These are phyloP conservation scores for Hassar affinis DNA, from an alignment of 2,113 vertebrate genomes.

Conservation along the genomic window DNA sequence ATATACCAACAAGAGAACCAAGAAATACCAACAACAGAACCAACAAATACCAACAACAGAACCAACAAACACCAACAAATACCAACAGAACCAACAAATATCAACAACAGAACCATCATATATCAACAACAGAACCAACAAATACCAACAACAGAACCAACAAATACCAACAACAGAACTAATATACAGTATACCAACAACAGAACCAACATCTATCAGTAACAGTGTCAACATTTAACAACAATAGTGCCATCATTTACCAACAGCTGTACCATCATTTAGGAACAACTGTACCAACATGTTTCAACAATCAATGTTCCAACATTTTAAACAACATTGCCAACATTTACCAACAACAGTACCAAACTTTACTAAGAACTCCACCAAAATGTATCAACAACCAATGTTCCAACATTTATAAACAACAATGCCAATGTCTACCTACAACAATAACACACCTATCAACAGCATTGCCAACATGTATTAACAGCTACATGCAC, in stretches of 20 bases:
- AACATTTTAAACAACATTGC: not conserved
- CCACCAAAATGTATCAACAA: too few relatives aligned
- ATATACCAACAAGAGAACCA: not conserved
- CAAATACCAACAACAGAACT: too few relatives aligned
- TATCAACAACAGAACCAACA: too few relatives aligned
- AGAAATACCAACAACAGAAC: too few relatives aligned
- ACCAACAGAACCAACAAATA: too few relatives aligned
- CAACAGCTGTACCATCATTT: not conserved
- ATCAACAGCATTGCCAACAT: not conserved
- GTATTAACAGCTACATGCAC: too few relatives aligned
- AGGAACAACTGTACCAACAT: too few relatives aligned
- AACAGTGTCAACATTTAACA: not conserved
- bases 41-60: too few relatives aligned
- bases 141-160: too few relatives aligned
- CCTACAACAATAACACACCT: too few relatives aligned
- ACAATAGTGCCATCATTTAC: not conserved
- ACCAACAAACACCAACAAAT: too few relatives aligned
- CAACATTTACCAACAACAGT: not conserved
- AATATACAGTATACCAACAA: not conserved
- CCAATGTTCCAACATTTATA: not conserved
- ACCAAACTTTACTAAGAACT: not conserved
- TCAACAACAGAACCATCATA: too few relatives aligned
- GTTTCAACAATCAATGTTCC: not conserved
- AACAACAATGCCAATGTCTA: not conserved
- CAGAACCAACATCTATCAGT: not conserved